These are phyloP conservation scores for Rhadina sibilatrix DNA, from an alignment of 2,113 vertebrate species.

Conservation along the genomic window DNA sequence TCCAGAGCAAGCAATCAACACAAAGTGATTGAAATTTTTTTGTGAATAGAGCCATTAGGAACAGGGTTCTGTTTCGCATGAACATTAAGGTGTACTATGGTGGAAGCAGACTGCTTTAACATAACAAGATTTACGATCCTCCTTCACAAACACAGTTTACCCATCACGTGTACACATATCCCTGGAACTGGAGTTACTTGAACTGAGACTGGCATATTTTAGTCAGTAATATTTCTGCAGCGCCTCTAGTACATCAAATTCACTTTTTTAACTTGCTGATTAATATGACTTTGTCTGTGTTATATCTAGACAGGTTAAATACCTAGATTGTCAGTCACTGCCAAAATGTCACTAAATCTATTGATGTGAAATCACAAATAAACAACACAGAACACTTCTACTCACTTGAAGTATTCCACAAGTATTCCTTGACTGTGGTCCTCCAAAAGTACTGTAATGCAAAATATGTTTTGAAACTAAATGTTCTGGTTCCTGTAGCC, in stretches of 20 bases:
- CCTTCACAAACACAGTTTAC: background rate
- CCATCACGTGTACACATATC: background rate
- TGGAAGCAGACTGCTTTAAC: background rate
- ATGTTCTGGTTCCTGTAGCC: background rate
- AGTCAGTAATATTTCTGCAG: background rate
- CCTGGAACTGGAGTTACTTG: background rate
- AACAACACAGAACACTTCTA: background rate
- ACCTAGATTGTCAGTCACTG: background rate
- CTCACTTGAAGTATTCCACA: background rate
- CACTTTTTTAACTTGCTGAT: background rate
- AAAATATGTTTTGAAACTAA: background rate
- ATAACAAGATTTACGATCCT: background rate
- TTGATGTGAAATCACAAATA: background rate
- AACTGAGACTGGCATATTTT: background rate
- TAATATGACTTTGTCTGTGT: background rate
- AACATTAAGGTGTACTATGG: background rate
- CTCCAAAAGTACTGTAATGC: background rate
- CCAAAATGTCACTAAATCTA: background rate
- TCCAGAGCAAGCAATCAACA: background rate
- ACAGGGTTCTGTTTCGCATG: fast-evolving
- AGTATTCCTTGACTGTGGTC: background rate
- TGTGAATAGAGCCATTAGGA: background rate
- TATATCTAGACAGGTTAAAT: background rate
- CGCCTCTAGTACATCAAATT: fast-evolving
- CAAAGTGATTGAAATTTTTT: background rate